A percentile compares a stretch with the other conserved stretches of the same genome.
These are phyloP conservation scores for Piscicola geometra DNA, from an alignment of 2,888 invertebrate species.

Conservation along the genomic window DNA sequence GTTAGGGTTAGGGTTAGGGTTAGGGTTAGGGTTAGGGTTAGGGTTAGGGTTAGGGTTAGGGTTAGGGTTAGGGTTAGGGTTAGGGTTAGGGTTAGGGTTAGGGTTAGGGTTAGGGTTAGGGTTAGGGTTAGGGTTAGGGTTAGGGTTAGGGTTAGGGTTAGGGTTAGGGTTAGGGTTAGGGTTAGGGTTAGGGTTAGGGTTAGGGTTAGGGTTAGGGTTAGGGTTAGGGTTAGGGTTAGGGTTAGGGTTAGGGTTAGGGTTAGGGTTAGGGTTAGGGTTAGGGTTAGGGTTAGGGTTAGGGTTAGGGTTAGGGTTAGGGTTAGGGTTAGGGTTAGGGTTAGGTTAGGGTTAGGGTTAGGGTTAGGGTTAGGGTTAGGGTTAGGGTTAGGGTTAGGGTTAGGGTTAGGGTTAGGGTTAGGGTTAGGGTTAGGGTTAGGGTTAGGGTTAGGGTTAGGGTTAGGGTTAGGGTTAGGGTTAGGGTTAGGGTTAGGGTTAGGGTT, in stretches of 20 bases:
- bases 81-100: conserved; percentile 40
- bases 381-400: conserved; percentile 41
- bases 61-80: conserved; percentile 40
- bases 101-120: conserved; percentile 41
- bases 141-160: conserved; percentile 44
- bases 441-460: conserved; percentile 41
- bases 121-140: conserved; percentile 41
- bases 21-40: conserved; percentile 43
- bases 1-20: conserved; percentile 39
- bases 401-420: conserved; percentile 42
- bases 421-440: conserved; percentile 41
- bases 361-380: conserved; percentile 40
- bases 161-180: conserved; percentile 42
- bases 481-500: conserved; percentile 43
- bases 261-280: conserved; percentile 42
- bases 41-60: conserved; percentile 42
- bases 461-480: conserved; percentile 44
- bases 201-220: conserved; percentile 40
- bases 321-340: conserved; percentile 43
- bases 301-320: conserved; percentile 44
- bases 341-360: conserved; percentile 43
- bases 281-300: conserved; percentile 43
- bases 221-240: conserved; percentile 39
- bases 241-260: conserved; percentile 41
- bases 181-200: conserved; percentile 42